Percentiles rank a stretch among this genome's conserved stretches.
Conservation (phyloP, 2,888 invertebrate species). For the Dicycla oo region DNA sequence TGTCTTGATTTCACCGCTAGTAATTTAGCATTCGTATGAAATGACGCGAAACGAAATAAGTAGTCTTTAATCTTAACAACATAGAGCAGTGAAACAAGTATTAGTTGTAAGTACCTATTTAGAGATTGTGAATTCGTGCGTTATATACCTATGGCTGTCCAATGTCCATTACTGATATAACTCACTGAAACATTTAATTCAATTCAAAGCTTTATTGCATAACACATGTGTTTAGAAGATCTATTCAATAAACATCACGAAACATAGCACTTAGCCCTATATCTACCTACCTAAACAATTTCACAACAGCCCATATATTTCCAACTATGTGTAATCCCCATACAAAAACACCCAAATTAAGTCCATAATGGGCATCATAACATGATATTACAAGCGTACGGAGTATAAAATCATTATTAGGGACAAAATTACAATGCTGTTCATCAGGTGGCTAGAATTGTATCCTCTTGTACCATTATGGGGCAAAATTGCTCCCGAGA, state of each 20-base stretch:
- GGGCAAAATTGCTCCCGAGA: constrained; percentile 67
- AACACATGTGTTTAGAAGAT: too few relatives aligned
- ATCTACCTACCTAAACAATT: neutral
- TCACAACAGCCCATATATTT: constrained; percentile 10
- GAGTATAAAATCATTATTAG: constrained; percentile 57
- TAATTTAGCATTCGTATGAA: neutral
- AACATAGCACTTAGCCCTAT: neutral
- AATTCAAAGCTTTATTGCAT: too few relatives aligned
- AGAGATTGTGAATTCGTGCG: neutral
- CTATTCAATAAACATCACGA: neutral
- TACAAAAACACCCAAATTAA: constrained; percentile 46
- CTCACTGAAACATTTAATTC: neutral
- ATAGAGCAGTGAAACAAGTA: too few relatives aligned
- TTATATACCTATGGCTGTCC: too few relatives aligned
- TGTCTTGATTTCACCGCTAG: neutral
- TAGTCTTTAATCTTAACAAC: neutral
- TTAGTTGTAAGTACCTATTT: too few relatives aligned
- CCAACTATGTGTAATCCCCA: neutral
- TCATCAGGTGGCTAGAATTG: constrained; percentile 64
- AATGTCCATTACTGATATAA: too few relatives aligned
- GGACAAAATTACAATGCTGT: constrained; percentile 61
- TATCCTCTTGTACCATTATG: constrained; percentile 65
- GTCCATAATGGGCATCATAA: constrained; percentile 46
- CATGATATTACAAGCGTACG: constrained; percentile 32
- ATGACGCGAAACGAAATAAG: neutral